Conservation (phyloP, 2,113 vertebrate genomes). For the Odontesthes bonariensis region DNA sequence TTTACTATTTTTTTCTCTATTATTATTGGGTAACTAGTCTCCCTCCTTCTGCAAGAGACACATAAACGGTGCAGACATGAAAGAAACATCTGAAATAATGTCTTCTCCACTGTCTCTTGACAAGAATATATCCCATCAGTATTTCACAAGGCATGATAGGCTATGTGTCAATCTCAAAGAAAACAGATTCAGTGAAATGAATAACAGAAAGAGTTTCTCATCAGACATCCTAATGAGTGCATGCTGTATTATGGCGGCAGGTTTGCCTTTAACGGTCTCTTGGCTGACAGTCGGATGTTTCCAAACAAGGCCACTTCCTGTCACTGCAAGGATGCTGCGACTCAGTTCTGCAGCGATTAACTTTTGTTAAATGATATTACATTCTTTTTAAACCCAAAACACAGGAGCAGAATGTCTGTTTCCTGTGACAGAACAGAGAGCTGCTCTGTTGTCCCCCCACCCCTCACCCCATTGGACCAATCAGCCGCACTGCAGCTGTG, state of each 20-base stretch:
- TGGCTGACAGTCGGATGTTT: constrained; percentile 5
- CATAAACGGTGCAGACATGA: too few species aligned
- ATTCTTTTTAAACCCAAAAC: background rate
- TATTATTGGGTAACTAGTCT: too few species aligned
- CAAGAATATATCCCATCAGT: too few species aligned
- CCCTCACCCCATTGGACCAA: constrained; percentile 16
- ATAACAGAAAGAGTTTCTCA: background rate
- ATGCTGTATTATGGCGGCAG: too few species aligned
- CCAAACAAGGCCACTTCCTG: constrained; percentile 14
- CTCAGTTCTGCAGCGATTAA: constrained; percentile 3
- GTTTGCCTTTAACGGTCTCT: background rate
- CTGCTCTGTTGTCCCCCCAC: constrained; percentile 34
- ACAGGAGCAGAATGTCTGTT: constrained; percentile 1
- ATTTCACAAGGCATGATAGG: too few species aligned
- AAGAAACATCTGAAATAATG: too few species aligned
- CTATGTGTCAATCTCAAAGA: too few species aligned
- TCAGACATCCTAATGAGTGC: too few species aligned
- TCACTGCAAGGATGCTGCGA: constrained; percentile 10
- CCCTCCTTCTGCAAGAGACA: too few species aligned
- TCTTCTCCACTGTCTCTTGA: too few species aligned
- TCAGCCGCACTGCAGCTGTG: constrained; percentile 51
- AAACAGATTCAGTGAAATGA: background rate
- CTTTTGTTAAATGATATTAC: background rate
- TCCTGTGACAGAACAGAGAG: constrained; percentile 33
- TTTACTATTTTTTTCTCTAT: too few species aligned